Evolutionary conservation across 2,888 invertebrate species (phyloP).

Genomic region (Monochamus alternatus): DNA sequence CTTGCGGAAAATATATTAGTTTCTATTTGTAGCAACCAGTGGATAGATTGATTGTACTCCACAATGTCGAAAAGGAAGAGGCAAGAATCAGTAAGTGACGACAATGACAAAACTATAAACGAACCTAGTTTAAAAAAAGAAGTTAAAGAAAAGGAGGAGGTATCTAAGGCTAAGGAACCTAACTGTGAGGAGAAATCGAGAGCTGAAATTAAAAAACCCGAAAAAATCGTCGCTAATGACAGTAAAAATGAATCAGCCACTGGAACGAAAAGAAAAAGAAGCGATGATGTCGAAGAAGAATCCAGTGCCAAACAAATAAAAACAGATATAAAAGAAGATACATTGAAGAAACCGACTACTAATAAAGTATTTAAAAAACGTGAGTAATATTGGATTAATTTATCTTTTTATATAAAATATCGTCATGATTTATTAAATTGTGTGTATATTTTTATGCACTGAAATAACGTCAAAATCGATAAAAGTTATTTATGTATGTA

Average conservation of each 20-base stretch:
- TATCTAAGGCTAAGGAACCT: neutral
- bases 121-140: constrained; percentile 3
- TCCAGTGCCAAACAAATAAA: neutral
- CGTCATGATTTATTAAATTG: too few relatives aligned
- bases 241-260: neutral
- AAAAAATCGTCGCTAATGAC: neutral
- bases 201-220: neutral
- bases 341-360: neutral
- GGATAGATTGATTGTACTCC: neutral
- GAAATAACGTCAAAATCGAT: too few relatives aligned
- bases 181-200: neutral
- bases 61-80: constrained; percentile 29
- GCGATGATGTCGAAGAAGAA: neutral
- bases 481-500: too few relatives aligned
- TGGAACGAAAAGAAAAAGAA: neutral
- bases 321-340: neutral
- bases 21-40: neutral
- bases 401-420: neutral
- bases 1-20: constrained; percentile 4
- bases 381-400: constrained; percentile 2
- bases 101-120: neutral
- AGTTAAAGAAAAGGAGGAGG: neutral
- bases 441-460: too few relatives aligned
- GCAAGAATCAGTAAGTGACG: neutral
- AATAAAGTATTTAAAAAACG: constrained; percentile 19